These are phyloP conservation scores for Struthidea cinerea DNA, from an alignment of 2,113 vertebrate species.

Conservation along the genomic window DNA sequence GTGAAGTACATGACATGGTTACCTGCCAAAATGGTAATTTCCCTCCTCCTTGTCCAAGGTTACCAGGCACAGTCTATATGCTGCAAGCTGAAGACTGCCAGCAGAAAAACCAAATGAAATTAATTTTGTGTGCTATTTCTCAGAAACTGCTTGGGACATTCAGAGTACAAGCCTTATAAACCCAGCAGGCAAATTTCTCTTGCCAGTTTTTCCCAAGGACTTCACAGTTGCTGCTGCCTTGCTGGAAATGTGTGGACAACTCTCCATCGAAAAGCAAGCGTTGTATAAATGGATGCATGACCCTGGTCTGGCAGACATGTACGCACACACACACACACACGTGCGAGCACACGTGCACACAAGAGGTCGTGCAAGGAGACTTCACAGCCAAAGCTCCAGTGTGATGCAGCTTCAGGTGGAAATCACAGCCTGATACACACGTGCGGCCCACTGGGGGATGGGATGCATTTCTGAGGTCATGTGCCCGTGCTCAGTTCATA, in stretches of 20 bases:
- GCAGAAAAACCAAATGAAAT: background rate
- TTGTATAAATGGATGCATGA: accelerated
- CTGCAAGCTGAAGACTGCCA: background rate
- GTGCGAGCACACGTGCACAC: accelerated
- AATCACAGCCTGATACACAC: background rate
- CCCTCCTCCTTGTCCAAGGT: background rate
- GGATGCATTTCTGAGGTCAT: background rate
- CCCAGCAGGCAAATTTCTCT: background rate
- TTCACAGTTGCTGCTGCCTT: background rate
- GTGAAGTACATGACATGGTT: background rate
- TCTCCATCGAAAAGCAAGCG: accelerated
- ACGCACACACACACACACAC: accelerated
- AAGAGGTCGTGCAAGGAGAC: background rate
- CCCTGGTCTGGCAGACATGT: accelerated
- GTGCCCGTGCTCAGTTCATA: background rate
- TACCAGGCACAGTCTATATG: background rate
- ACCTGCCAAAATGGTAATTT: background rate
- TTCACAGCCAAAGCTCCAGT: background rate
- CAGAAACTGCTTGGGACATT: background rate
- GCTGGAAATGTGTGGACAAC: background rate
- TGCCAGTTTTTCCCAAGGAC: background rate
- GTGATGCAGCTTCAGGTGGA: background rate
- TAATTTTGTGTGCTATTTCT: background rate
- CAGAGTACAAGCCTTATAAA: background rate
- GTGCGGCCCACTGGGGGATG: accelerated